Base-by-base conservation (phyloP, 2,113 vertebrate species). In the Urocitellus parryii region DNA sequence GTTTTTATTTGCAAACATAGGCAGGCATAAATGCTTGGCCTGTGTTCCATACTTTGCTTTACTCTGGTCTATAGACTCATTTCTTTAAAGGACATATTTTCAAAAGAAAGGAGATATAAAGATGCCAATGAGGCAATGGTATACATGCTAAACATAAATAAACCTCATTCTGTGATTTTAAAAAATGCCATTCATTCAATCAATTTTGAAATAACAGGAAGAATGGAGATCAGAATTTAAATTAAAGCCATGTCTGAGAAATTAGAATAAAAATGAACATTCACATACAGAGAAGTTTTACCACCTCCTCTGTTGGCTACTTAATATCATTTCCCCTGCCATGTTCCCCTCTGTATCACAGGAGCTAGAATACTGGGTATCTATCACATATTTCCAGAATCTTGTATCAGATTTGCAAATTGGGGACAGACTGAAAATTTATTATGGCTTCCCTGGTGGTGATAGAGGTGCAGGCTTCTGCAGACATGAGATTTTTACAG, bases 181-280 rank as follows among this genome's bases (percentile, higher is more conserved):
- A n/a, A 79, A 88, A 29, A 79, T 83, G 8, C n/a, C 17, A 88
- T 68, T 78, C 79, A 87, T 18, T 68, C 56, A 93, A 56, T 65
- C 58, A 88, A 48, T 74, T 80, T 1, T 65, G n/a, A 37, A 56
- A 25, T 84, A 68, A 80, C 24, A 70, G 6, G 27, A 94, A 79
- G n/a, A 90, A 48, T 51, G 12, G 25, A 88, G n/a, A 88, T 80
- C 32, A 88, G 39, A 93, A 91, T 48, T 78, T 22, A 82, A 96
- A 80, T 58, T 27, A 48, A 17, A 78, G 22, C 8, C 51, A 82
- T 68, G 70, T 24, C 73, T 74, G 34, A 81, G 20, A 72, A 91
- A n/a, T n/a, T 8, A 25, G 8, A 90, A 29, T 45, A 58, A 63
- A 42, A 63, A 80, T 65, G 16, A 53, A 81, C 4, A 81, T n/a